These are phyloP conservation scores for Hemithea aestivaria DNA, from an alignment of 2,888 invertebrate genomes.

Conservation along the genomic window DNA sequence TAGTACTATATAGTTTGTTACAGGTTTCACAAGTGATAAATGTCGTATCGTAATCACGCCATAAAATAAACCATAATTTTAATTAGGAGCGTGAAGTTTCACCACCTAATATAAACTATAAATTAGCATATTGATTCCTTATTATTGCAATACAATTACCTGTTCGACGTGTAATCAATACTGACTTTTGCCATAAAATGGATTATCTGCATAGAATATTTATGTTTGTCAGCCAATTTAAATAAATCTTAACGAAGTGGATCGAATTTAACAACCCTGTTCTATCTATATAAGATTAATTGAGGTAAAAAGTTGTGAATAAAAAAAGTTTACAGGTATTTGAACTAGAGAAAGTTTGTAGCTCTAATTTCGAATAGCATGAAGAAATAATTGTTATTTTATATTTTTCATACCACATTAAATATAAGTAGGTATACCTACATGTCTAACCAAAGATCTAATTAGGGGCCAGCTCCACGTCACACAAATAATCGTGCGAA, in stretches of 20 bases:
- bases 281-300: too few species aligned
- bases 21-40: not conserved
- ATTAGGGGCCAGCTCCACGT: too few species aligned
- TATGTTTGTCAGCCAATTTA: slow-evolving; percentile 23
- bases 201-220: slow-evolving; percentile 21
- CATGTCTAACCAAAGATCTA: too few species aligned
- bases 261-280: slow-evolving; percentile 12
- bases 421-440: too few species aligned
- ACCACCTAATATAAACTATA: slow-evolving; percentile 4
- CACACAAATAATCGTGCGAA: too few species aligned
- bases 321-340: too few species aligned
- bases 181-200: slow-evolving; percentile 16
- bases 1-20: too few species aligned
- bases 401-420: too few species aligned
- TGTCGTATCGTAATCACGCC: not conserved
- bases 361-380: too few species aligned
- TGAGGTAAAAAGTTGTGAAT: too few species aligned
- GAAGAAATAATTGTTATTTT: too few species aligned
- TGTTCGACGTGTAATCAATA: slow-evolving; percentile 22
- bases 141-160: slow-evolving; percentile 16
- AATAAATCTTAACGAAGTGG: slow-evolving; percentile 24
- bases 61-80: slow-evolving; percentile 3
- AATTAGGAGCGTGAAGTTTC: slow-evolving; percentile 1
- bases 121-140: slow-evolving; percentile 2
- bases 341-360: too few species aligned